These are phyloP conservation scores for Bolinopsis microptera DNA, from an alignment of 37 sponge, comb jelly and placozoan species.

Conservation along the genomic window DNA sequence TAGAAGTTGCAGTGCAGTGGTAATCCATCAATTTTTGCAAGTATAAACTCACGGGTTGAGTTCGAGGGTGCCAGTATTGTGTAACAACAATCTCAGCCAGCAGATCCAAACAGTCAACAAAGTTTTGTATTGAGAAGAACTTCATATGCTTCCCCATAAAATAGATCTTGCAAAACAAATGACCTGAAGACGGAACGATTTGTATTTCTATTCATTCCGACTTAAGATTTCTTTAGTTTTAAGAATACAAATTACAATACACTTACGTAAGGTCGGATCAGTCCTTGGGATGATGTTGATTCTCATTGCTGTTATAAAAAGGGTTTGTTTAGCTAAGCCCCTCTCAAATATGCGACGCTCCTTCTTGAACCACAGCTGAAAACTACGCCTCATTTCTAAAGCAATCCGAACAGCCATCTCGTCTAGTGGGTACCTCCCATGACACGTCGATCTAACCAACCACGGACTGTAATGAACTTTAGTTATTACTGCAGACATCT, in stretches of 20 bases:
- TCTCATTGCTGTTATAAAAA: background rate
- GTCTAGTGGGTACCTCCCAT: slow-evolving; percentile 43
- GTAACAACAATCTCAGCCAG: background rate
- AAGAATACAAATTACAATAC: background rate
- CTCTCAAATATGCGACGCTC: background rate
- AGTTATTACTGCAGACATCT: background rate
- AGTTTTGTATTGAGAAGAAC: background rate
- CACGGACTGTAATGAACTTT: background rate
- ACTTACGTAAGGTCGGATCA: background rate
- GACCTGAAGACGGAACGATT: no score
- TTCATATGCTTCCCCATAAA: background rate
- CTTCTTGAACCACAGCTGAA: background rate
- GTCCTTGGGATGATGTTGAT: background rate
- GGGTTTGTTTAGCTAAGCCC: background rate
- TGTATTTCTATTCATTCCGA: no score
- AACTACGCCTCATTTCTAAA: slow-evolving; percentile 9
- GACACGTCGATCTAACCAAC: background rate
- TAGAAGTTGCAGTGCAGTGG: no score
- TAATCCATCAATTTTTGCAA: no score
- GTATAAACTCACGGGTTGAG: background rate
- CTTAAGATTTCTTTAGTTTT: background rate
- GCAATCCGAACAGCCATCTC: slow-evolving; percentile 40
- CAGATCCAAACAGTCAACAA: background rate
- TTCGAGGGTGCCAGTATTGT: background rate
- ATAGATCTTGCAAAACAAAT: background rate